Evolutionary conservation across 1,140 invertebrate species (phyloP), one percentile per base, ranked within the genome.

Genomic region (Acromyrmex charruanus): DNA sequence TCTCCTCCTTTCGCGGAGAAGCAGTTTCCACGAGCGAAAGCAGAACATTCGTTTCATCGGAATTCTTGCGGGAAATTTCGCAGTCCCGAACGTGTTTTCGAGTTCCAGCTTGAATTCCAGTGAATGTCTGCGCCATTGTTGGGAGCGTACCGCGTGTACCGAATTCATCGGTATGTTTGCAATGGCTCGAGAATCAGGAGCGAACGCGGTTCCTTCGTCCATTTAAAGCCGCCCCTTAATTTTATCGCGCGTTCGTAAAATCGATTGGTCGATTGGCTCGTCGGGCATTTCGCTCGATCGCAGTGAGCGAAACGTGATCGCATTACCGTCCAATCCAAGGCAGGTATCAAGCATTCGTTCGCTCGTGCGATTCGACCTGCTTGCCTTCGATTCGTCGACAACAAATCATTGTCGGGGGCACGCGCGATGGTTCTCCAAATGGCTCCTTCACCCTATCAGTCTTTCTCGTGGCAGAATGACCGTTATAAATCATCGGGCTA

Each of bases 171-270:
- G 25, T 3, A 31, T 49, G 66, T 71, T 44, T 44, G 66, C 35
- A 9, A 12, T 16, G 39, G 55, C 12, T 21, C 44, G 69, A 5
- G 18, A 51, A 25, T 28, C 53, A 25, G 44, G 55, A 61, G 12
- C 35, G 65, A 39, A 61, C 39, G 25, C 6, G 80, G 7, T 49
- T 51, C 69, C 53, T 61, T 53, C 55, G 59, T 35, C 63, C 18
- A 51, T 10, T 12, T 31, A 74, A 25, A 55, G 61, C 82, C 61
- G 59, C 82, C 82, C 69, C 86, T 85, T 49, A 61, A 75, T 87
- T 85, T 87, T 65, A 80, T 85, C 71, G 71, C 68, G 35, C 63
- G 71, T 51, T 87, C 81, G 59, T 87, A 87, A 86, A 72, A 74
- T 59, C 71, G 81, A 71, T 66, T 28, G 66, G 79, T 51, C 71